Evolutionary conservation across 2,797 vertebrate species (phyloP), one percentile per base, ranked within the genome.

Genomic region (Hyperoplus immaculatus): DNA sequence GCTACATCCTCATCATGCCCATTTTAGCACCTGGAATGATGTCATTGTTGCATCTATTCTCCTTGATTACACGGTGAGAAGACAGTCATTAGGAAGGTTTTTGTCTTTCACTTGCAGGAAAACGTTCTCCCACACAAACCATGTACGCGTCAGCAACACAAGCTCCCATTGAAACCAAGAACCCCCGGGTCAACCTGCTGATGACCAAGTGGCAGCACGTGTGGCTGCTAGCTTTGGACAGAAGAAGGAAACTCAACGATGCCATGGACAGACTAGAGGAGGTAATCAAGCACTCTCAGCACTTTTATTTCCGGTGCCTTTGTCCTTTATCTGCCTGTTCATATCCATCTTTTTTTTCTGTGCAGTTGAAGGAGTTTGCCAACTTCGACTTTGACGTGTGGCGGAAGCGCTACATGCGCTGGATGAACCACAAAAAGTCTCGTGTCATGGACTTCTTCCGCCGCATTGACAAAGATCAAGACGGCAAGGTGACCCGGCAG

Each of bases 361-460:
- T 91, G 47, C 80, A 99, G 98, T 87, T 99, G 75, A 98, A 96
- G 85, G 98, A 99, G 91, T 99, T 99, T 85, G 98, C 98, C 89
- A 99, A 99, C 95, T 99, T 99, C 69, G 98, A 99, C 94, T 99
- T 99, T 88, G 98, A 99, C 73, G 94, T 99, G 86, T 99, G 98
- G 98, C 94, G 98, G 84, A 99, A 99, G 92, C 97, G 97, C 77
- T 99, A 99, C 91, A 99, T 99, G 98, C 94, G 98, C n/a, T 99
- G 98, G 98, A 99, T 99, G 98, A 99, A 99, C 93, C 98, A 99
- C 84, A 99, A 99, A 91, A 99, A 99, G 86, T 99, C 98, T 7
- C 96, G 98, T 0, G 98, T 99, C 76, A 99, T 99, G 98, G 98
- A 99, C 87, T 99, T 99, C 91, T 99, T 99, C 92, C 96, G 98